phyloP scores from a whole-genome alignment of 2,113 vertebrate genomes.

The Pteropus alecto region DNA sequence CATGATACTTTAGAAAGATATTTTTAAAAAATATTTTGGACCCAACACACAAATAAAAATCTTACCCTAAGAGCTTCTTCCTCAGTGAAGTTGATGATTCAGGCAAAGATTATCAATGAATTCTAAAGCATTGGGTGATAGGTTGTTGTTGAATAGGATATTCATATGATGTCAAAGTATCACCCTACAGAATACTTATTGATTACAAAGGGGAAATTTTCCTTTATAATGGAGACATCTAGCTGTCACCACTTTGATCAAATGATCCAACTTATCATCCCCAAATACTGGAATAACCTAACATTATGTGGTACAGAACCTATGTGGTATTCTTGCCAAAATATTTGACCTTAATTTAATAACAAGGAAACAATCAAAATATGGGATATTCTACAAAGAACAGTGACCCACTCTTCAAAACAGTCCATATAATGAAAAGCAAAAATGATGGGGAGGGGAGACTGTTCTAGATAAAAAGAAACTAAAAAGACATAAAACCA shows the following conservation, averaged over 20 bases:
- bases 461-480: constrained; percentile 11
- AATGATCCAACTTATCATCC: not conserved
- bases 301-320: not conserved
- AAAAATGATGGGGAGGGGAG: not conserved
- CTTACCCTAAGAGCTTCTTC: not conserved
- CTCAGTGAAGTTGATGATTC: not conserved
- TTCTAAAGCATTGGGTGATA: not conserved
- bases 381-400: not conserved
- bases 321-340: not conserved
- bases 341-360: constrained; percentile 10
- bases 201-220: not conserved
- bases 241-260: constrained; percentile 1
- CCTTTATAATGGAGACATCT: not conserved
- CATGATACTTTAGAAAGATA: constrained; percentile 1
- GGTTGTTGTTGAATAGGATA: not conserved
- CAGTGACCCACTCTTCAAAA: not conserved
- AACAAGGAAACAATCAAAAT: not conserved
- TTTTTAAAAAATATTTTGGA: constrained; percentile 20
- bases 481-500: not conserved
- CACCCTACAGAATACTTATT: not conserved
- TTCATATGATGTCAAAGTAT: not conserved
- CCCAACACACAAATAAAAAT: not conserved
- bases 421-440: constrained; percentile 3
- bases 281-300: not conserved
- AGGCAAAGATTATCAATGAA: not conserved